Conservation (phyloP, 1,140 invertebrate genomes). For the Pectinophora gossypiella region DNA sequence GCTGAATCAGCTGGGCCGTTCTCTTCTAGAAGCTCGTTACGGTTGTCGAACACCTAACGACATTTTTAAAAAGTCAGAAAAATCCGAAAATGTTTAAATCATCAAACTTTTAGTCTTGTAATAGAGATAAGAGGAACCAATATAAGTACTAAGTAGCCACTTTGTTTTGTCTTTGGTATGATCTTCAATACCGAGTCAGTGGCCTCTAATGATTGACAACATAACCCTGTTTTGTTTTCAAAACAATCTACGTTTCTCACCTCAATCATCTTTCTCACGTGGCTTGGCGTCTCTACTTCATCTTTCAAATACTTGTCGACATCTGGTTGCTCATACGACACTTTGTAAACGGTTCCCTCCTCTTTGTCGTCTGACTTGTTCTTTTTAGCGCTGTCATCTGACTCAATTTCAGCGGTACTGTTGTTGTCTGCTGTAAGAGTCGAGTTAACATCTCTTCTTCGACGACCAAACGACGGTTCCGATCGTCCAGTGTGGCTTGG, state of each 20-base stretch:
- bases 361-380: conserved; percentile 36
- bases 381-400: conserved; percentile 37
- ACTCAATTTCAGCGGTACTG: conserved; percentile 43
- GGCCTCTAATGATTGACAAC: too few relatives aligned
- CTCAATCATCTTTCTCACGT: conserved; percentile 91
- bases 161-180: too few relatives aligned
- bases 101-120: too few relatives aligned
- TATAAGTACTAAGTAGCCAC: too few relatives aligned
- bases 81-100: too few relatives aligned
- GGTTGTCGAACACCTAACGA: conserved; percentile 65
- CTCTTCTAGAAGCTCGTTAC: conserved; percentile 60
- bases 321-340: conserved; percentile 57
- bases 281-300: conserved; percentile 79
- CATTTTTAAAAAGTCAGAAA: too few relatives aligned
- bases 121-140: too few relatives aligned
- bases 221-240: too few relatives aligned
- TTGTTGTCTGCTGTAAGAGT: conserved; percentile 49
- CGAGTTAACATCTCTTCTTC: conserved; percentile 78
- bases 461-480: conserved; percentile 87
- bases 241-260: too few relatives aligned
- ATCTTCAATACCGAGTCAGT: too few relatives aligned
- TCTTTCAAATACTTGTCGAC: conserved; percentile 73
- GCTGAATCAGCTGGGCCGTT: conserved; percentile 45
- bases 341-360: conserved; percentile 46
- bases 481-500: conserved; percentile 82